phyloP scores from a whole-genome alignment of 2,797 vertebrate species.

The Enteromius trimaculatus region DNA sequence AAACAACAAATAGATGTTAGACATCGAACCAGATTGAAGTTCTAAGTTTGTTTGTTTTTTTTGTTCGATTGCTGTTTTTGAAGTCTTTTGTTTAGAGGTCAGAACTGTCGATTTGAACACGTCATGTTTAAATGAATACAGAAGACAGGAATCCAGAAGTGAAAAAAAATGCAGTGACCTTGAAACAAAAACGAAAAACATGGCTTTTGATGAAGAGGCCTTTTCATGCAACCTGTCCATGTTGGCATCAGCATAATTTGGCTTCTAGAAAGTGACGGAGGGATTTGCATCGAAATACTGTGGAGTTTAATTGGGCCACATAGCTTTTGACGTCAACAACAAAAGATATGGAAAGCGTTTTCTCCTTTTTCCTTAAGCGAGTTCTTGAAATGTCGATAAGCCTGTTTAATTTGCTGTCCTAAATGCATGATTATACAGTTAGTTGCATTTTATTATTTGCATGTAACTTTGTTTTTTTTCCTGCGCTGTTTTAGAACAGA shows the following conservation, averaged over 20 bases:
- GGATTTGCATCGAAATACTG: slow-evolving; percentile 2
- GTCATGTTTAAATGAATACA: not conserved
- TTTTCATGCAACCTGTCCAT: not conserved
- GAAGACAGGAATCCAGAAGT: slow-evolving; percentile 13
- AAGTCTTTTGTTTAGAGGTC: slow-evolving; percentile 12
- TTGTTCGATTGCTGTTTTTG: not conserved
- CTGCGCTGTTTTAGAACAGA: slow-evolving; percentile 19
- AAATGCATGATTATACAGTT: slow-evolving; percentile 12
- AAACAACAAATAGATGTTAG: slow-evolving; percentile 32
- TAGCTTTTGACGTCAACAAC: slow-evolving; percentile 1
- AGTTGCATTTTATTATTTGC: slow-evolving; percentile 1
- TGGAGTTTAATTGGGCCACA: not conserved
- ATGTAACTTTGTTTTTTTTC: not conserved
- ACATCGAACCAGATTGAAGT: not conserved
- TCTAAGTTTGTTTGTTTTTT: not conserved
- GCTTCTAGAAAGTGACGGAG: not conserved
- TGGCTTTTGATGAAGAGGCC: not conserved
- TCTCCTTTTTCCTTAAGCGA: not conserved
- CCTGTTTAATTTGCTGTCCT: slow-evolving; percentile 10
- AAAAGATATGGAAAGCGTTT: not conserved
- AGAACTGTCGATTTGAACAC: slow-evolving; percentile 19
- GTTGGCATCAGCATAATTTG: slow-evolving; percentile 1
- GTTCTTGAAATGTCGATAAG: slow-evolving; percentile 1
- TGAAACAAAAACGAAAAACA: slow-evolving; percentile 12
- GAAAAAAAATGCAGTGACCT: slow-evolving; percentile 9